phyloP scores from a whole-genome alignment of 2,797 vertebrate species.

The Nothura maculosa region DNA sequence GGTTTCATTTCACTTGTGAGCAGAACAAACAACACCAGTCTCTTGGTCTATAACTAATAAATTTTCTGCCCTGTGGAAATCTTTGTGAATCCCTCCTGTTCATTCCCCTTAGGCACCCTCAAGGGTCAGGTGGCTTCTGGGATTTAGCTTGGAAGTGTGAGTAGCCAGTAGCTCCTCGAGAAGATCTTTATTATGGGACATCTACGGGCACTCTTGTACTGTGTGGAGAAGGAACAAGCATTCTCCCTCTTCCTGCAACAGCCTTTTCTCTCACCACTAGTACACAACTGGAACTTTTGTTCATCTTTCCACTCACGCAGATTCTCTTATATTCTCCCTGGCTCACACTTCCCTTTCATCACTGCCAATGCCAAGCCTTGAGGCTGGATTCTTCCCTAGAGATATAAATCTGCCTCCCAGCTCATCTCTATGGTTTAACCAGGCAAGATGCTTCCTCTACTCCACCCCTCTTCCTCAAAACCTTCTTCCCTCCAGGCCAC shows the following conservation, averaged over 20 bases:
- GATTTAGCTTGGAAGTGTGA: background rate
- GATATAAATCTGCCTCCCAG: background rate
- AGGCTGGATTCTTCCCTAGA: background rate
- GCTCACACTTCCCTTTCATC: accelerated
- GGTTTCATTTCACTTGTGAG: background rate
- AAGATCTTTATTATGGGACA: background rate
- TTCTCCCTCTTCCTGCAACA: background rate
- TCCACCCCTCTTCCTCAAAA: background rate
- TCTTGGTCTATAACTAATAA: background rate
- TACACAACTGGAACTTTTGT: background rate
- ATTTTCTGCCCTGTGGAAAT: background rate
- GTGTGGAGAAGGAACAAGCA: background rate
- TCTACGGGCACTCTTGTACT: background rate
- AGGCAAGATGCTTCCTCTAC: background rate
- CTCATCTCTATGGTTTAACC: background rate
- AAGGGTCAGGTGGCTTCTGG: background rate
- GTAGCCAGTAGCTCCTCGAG: background rate
- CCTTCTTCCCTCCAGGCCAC: background rate
- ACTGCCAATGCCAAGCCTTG: background rate
- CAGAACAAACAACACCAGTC: background rate
- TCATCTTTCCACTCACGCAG: background rate
- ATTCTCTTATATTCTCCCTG: background rate
- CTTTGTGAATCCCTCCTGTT: background rate
- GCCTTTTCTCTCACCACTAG: background rate
- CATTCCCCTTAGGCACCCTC: accelerated